Conservation (phyloP, 2,113 vertebrate genomes). For the Xiphophorus hellerii region DNA sequence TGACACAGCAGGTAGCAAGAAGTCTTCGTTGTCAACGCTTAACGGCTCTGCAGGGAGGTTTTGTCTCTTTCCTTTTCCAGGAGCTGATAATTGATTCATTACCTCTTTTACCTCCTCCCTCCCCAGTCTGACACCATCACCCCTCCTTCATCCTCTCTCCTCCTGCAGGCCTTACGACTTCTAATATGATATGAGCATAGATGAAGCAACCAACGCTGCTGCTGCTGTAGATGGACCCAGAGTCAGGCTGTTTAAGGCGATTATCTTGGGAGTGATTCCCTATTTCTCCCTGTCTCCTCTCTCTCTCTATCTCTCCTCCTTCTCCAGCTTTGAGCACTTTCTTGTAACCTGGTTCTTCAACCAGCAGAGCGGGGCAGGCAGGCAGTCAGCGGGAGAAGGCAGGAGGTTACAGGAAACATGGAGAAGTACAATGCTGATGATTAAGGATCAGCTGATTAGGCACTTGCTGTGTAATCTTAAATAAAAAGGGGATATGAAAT, state of each 20-base stretch:
- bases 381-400: background rate
- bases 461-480: constrained; percentile 82
- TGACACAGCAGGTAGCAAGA: constrained; percentile 18
- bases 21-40: background rate
- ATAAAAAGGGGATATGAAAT: constrained; percentile 73
- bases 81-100: constrained; percentile 59
- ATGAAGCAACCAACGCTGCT: constrained; percentile 33
- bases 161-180: constrained; percentile 15
- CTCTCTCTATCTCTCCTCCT: constrained; percentile 5
- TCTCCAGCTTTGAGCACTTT: constrained; percentile 32
- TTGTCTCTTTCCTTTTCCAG: background rate
- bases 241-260: constrained; percentile 63
- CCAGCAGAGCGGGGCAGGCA: constrained; percentile 10
- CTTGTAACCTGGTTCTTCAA: constrained; percentile 48
- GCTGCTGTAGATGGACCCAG: constrained; percentile 33
- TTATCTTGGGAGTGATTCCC: constrained; percentile 63
- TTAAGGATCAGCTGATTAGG: constrained; percentile 82
- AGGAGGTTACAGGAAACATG: constrained; percentile 62
- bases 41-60: constrained; percentile 6
- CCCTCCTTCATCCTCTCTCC: background rate
- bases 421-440: constrained; percentile 74
- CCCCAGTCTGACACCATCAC: constrained; percentile 15
- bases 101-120: constrained; percentile 13
- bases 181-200: constrained; percentile 37
- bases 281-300: constrained; percentile 3